These are phyloP conservation scores for Drosophila tsacasi DNA, from an alignment of 1,140 invertebrate genomes.

Conservation along the genomic window DNA sequence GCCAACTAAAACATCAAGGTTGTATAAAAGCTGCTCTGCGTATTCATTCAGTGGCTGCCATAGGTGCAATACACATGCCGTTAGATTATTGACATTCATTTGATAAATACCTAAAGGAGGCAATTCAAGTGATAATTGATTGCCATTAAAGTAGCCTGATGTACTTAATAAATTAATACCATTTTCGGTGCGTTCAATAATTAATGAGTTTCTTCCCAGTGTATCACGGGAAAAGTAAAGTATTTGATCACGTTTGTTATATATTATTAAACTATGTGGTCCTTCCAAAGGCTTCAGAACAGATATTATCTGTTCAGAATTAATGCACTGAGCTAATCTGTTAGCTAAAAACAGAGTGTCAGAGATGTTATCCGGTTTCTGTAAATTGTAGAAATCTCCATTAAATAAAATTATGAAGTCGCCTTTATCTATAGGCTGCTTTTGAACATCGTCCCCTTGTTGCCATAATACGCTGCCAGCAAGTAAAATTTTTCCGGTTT, in stretches of 20 bases:
- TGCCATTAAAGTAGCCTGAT: conserved; percentile 74
- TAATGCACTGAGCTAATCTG: conserved; percentile 31
- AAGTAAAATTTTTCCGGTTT: conserved; percentile 78
- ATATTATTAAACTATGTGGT: conserved; percentile 94
- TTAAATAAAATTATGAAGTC: conserved; percentile 91
- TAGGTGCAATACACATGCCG: conserved; percentile 46
- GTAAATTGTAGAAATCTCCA: conserved; percentile 91
- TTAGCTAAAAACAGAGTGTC: conserved; percentile 57
- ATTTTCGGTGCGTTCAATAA: conserved; percentile 87
- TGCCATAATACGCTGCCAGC: conserved; percentile 89
- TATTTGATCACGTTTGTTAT: conserved; percentile 87
- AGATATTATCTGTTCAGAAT: conserved; percentile 24
- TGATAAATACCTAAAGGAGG: conserved; percentile 87
- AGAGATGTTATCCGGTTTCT: conserved; percentile 39
- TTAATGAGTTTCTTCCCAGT: conserved; percentile 93
- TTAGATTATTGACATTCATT: conserved; percentile 32
- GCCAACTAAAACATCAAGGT: conserved; percentile 32
- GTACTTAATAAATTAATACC: conserved; percentile 88
- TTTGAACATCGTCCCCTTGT: conserved; percentile 87
- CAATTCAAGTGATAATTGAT: conserved; percentile 86
- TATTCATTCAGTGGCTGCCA: conserved; percentile 55
- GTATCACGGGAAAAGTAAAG: conserved; percentile 95
- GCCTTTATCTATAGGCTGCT: conserved; percentile 87
- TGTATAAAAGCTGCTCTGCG: conserved; percentile 30
- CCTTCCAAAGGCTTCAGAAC: conserved; percentile 87